These are phyloP conservation scores for Galago senegalensis DNA, from an alignment of 2,797 vertebrate species.

Conservation along the genomic window DNA sequence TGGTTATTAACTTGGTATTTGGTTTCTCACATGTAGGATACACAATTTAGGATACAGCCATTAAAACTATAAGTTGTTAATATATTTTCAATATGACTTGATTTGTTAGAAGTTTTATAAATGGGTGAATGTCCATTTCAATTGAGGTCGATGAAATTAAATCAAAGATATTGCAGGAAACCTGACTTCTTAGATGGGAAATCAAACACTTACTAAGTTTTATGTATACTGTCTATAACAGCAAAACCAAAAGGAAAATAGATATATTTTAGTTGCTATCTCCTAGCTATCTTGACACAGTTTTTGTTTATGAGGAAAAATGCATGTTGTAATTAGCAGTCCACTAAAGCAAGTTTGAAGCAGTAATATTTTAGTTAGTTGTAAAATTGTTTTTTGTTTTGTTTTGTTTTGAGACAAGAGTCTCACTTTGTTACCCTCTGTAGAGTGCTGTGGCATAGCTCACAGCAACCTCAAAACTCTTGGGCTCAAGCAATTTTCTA, in stretches of 20 bases:
- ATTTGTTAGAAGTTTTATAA: slow-evolving; percentile 24
- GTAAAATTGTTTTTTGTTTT: background rate
- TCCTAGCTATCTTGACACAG: background rate
- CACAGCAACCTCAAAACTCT: no score
- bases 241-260: background rate
- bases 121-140: background rate
- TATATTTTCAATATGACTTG: background rate
- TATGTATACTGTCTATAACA: background rate
- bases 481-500: no score
- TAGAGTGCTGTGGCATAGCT: no score
- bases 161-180: background rate
- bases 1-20: slow-evolving; percentile 15
- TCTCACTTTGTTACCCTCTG: no score
- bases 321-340: background rate
- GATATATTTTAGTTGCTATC: background rate
- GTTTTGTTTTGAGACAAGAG: no score
- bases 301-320: background rate
- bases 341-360: background rate
- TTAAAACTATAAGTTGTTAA: slow-evolving; percentile 35
- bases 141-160: background rate
- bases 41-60: background rate
- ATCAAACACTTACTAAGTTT: background rate
- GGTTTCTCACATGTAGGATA: background rate
- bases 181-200: background rate
- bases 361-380: background rate